These are phyloP conservation scores for Heliangelus exortis DNA, from an alignment of 2,797 vertebrate genomes.

Conservation along the genomic window DNA sequence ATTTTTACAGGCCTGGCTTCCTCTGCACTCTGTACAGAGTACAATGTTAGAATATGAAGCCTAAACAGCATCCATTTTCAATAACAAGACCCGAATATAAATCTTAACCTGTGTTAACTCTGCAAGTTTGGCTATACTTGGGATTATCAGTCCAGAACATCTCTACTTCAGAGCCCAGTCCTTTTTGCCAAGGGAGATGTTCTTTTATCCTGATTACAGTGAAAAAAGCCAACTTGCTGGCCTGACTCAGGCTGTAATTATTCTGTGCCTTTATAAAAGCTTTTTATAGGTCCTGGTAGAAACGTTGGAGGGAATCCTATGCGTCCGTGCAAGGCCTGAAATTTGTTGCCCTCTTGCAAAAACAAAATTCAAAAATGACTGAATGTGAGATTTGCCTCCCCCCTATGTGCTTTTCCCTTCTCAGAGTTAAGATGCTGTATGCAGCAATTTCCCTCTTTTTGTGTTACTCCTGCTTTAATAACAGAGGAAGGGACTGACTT, in stretches of 20 bases:
- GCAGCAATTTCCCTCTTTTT: background rate
- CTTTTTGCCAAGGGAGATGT: slow-evolving; percentile 28
- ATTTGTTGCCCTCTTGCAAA: background rate
- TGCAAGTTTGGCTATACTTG: background rate
- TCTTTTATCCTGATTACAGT: slow-evolving; percentile 17
- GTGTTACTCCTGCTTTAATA: background rate
- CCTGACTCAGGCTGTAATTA: slow-evolving; percentile 26
- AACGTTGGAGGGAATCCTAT: slow-evolving; percentile 31
- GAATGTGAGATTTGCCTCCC: background rate
- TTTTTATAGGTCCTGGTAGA: slow-evolving; percentile 44
- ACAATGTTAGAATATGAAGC: background rate
- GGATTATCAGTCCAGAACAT: slow-evolving; percentile 53
- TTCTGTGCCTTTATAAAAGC: background rate
- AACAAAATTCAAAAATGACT: background rate
- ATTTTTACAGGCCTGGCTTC: background rate
- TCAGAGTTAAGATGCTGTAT: background rate
- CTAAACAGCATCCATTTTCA: slow-evolving; percentile 26
- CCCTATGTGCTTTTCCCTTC: background rate
- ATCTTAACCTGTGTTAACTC: slow-evolving; percentile 25
- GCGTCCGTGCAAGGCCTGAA: background rate
- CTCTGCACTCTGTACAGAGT: background rate
- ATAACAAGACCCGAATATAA: background rate
- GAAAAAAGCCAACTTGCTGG: slow-evolving; percentile 40
- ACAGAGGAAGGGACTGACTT: background rate
- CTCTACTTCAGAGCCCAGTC: slow-evolving; percentile 23